A percentile compares a stretch with the other conserved stretches of the same genome.
Evolutionary conservation across 2,888 invertebrate genomes (phyloP).

Genomic region (Cylloceria caligata): DNA sequence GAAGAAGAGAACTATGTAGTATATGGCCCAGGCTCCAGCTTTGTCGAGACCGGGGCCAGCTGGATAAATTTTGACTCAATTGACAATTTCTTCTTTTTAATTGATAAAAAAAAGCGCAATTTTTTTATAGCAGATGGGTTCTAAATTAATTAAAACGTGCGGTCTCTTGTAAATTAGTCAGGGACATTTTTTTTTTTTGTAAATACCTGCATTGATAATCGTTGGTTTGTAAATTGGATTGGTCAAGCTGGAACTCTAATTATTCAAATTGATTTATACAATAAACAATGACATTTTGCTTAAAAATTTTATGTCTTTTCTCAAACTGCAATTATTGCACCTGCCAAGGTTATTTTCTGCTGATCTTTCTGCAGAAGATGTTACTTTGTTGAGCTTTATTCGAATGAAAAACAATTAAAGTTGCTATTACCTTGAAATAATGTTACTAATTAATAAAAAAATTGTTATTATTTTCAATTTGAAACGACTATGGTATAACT

Average conservation of each 20-base stretch:
- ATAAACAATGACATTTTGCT: neutral
- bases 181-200: neutral
- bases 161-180: too few species aligned
- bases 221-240: too few species aligned
- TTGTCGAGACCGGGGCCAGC: neutral
- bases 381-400: too few species aligned
- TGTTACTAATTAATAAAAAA: too few species aligned
- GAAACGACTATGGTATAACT: too few species aligned
- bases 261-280: neutral
- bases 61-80: neutral
- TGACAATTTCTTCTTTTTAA: neutral
- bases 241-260: too few species aligned
- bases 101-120: neutral
- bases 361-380: too few species aligned
- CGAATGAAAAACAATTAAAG: too few species aligned
- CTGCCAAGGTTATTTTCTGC: too few species aligned
- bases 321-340: too few species aligned
- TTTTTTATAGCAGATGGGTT: neutral
- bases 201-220: neutral
- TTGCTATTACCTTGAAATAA: too few species aligned
- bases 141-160: neutral
- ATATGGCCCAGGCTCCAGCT: constrained; percentile 1
- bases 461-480: too few species aligned
- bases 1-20: constrained; percentile 2
- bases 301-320: neutral